Conservation (phyloP, 2,888 invertebrate species). For the Synanthedon andrenaeformis region DNA sequence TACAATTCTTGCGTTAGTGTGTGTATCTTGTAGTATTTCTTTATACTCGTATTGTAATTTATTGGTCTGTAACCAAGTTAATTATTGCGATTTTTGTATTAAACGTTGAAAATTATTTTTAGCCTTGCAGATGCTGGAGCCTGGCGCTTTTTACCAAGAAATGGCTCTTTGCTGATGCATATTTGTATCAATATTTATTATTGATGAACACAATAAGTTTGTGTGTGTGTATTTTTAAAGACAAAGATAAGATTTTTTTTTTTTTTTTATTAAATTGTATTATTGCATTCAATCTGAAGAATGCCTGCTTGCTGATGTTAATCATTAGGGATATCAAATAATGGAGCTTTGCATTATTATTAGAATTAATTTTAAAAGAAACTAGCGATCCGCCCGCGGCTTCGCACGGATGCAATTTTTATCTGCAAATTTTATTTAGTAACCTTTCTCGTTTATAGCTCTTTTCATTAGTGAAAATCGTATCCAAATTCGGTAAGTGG, state of each 20-base stretch:
- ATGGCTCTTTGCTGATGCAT: conserved; percentile 1
- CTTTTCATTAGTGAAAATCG: too few species aligned
- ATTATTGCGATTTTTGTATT: conserved; percentile 71
- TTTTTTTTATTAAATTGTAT: conserved; percentile 1
- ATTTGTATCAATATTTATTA: conserved; percentile 6
- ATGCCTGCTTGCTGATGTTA: too few species aligned
- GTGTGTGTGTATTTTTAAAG: neutral
- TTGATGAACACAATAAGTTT: conserved; percentile 1
- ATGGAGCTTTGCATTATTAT: too few species aligned
- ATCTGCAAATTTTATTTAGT: too few species aligned
- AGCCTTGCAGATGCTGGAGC: conserved; percentile 45
- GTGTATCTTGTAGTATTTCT: conserved; percentile 59
- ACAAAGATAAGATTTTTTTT: conserved; percentile 1
- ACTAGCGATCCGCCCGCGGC: too few species aligned
- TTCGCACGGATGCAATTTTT: too few species aligned
- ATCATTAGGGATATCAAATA: too few species aligned
- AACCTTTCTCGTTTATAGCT: too few species aligned
- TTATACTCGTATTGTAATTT: conserved; percentile 66
- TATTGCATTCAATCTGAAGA: too few species aligned
- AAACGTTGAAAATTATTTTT: conserved; percentile 70
- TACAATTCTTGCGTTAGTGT: conserved; percentile 16
- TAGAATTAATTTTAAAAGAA: too few species aligned
- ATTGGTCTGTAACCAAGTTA: conserved; percentile 70
- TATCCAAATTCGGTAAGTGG: too few species aligned
- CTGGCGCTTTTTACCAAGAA: conserved; percentile 40